Evolutionary conservation across 2,888 invertebrate species (phyloP), one percentile per base, ranked within the genome.

Genomic region (Trachelus stipa): DNA sequence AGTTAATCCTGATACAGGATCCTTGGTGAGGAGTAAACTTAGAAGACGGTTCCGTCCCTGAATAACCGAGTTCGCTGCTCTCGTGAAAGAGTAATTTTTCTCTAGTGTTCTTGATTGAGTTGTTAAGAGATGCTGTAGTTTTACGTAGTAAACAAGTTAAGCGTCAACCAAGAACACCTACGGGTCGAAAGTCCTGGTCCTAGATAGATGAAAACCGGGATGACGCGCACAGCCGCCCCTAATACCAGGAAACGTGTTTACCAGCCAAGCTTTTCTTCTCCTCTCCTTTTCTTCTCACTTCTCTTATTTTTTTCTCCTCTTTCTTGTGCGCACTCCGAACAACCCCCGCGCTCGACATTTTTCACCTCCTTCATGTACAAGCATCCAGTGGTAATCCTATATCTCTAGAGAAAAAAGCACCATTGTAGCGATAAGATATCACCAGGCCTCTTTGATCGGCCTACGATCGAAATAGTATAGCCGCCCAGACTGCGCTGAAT

Each of bases 101-200:
- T 34, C 37, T 34, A 77, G 74, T 34, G 74, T 68, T 35, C 74
- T 74, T 75, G 69, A 77, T 75, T 75, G 69, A 68, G 74, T 74
- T 74, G 12, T 69, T 69, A 68, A 68, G 35, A 75, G 68, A 74
- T 68, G 33, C 30, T 40, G 68, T 74, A 34, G 69, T 74, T 68
- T 69, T 74, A 31, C 33, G 69, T 74, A 34, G 74, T 74, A 74
- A 34, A 74, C 74, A 74, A 74, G 35, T 74, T 74, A 74, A 74
- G 74, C 74, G 74, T 15, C 34, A 34, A 23, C 37, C 30, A 34
- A 6, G 74, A 74, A 74, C 74, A 74, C 35, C 74, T 74, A 34
- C 35, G 71, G 31, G 34, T 23, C 15, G 71, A 71, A 34, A 31
- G 71, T 34, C 71, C 34, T 33, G 71, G 71, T 30, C 31, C 31